phyloP scores from a whole-genome alignment of 2,113 vertebrate species.

The Patagioenas fasciata region DNA sequence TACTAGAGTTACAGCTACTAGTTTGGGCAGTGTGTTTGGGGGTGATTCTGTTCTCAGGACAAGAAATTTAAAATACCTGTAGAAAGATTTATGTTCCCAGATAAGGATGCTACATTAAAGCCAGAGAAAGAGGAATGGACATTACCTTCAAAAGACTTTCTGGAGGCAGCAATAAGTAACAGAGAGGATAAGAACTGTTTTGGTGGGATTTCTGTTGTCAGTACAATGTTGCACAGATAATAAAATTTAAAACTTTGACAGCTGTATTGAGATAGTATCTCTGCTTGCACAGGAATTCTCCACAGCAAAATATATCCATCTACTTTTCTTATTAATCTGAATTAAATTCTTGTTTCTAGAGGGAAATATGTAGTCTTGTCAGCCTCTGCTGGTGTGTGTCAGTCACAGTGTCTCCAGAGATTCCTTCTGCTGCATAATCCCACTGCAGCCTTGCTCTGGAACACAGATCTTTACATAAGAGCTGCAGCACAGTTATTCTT shows the following conservation, averaged over 20 bases:
- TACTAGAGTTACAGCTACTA: neutral
- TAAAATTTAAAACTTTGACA: neutral
- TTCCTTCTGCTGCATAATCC: conserved; percentile 5
- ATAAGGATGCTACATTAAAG: neutral
- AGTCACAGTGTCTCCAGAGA: conserved; percentile 7
- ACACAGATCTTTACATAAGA: neutral
- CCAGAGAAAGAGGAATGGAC: neutral
- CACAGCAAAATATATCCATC: neutral
- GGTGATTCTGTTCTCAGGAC: neutral
- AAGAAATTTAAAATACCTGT: neutral
- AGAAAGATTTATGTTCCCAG: neutral
- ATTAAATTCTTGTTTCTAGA: neutral
- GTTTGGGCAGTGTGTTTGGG: neutral
- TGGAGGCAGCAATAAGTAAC: neutral
- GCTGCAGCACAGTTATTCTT: neutral
- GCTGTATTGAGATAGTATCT: neutral
- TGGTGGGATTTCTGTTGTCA: neutral
- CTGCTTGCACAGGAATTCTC: neutral
- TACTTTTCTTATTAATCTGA: neutral
- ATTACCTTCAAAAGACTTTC: neutral
- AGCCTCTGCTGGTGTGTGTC: neutral
- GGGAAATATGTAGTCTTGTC: neutral
- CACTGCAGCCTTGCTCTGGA: conserved; percentile 22
- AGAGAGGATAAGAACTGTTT: neutral
- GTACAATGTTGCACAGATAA: neutral